Evolutionary conservation across 2,888 invertebrate species (phyloP).

Genomic region (Minunthozetes semirufus): DNA sequence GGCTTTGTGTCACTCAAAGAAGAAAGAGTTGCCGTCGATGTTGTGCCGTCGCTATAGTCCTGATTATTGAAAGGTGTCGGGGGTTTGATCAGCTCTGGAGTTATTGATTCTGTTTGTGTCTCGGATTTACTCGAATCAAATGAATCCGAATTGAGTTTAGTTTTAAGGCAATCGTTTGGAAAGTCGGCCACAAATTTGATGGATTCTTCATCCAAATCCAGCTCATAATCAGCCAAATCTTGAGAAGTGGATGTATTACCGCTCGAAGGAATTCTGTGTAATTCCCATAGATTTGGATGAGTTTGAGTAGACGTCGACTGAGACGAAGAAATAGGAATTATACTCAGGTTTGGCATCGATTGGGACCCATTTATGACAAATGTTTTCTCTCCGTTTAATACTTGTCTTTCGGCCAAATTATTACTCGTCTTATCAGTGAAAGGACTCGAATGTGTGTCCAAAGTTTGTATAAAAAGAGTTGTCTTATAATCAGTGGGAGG

Average conservation of each 20-base stretch:
- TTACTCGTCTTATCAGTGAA: not conserved
- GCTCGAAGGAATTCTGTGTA: constrained; percentile 40
- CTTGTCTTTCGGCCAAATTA: not conserved
- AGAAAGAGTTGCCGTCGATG: constrained; percentile 23
- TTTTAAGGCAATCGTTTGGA: constrained; percentile 3
- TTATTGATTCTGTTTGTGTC: constrained; percentile 16
- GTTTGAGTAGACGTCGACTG: constrained; percentile 21
- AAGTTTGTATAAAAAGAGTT: not conserved
- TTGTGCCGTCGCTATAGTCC: not conserved
- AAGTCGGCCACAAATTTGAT: constrained; percentile 29
- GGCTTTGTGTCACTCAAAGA: constrained; percentile 10
- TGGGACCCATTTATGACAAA: constrained; percentile 27
- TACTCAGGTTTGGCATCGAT: constrained; percentile 41
- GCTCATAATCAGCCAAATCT: constrained; percentile 42
- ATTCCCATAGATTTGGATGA: constrained; percentile 35
- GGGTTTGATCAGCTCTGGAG: constrained; percentile 31
- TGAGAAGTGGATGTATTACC: constrained; percentile 43
- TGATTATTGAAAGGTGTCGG: constrained; percentile 36
- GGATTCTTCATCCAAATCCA: constrained; percentile 40
- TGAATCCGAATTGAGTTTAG: not conserved
- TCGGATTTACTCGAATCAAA: constrained; percentile 2
- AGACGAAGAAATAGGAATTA: not conserved
- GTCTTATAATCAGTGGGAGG: constrained; percentile 16
- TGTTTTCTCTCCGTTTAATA: not conserved
- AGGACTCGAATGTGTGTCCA: constrained; percentile 12